A percentile compares a stretch with the other conserved stretches of the same genome.
Conservation (phyloP, 2,113 vertebrate species). For the Malurus elegans region DNA sequence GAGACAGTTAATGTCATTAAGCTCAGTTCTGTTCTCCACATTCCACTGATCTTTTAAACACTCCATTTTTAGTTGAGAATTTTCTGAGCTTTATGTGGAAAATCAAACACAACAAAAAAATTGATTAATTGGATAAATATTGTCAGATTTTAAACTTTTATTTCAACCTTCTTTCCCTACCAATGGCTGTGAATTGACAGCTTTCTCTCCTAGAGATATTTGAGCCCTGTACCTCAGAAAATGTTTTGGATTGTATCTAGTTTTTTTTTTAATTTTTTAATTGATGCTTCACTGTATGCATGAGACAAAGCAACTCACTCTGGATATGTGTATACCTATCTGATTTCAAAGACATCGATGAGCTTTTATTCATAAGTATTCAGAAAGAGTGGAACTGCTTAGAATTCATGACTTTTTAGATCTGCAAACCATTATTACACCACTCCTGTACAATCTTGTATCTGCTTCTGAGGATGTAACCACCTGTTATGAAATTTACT, state of each 20-base stretch:
- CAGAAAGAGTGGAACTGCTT: background rate
- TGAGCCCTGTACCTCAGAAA: background rate
- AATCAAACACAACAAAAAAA: background rate
- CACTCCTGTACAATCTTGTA: background rate
- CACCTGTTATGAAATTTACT: constrained; percentile 12
- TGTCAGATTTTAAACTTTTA: background rate
- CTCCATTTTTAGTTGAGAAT: background rate
- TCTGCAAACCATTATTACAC: background rate
- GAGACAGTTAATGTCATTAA: background rate
- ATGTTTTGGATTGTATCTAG: background rate
- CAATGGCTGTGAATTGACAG: background rate
- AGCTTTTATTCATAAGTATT: background rate
- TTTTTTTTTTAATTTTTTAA: background rate
- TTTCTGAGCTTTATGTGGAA: background rate
- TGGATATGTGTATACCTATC: background rate
- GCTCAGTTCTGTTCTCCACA: background rate
- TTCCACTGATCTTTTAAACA: background rate
- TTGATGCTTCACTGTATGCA: background rate
- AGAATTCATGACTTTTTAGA: background rate
- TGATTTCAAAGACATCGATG: background rate
- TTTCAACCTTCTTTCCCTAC: background rate
- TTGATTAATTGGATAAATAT: background rate
- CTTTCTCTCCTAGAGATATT: background rate
- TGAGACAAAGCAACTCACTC: background rate
- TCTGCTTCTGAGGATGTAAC: background rate